Conservation (phyloP, 2,888 invertebrate genomes). For the Drosophila ustulata region DNA sequence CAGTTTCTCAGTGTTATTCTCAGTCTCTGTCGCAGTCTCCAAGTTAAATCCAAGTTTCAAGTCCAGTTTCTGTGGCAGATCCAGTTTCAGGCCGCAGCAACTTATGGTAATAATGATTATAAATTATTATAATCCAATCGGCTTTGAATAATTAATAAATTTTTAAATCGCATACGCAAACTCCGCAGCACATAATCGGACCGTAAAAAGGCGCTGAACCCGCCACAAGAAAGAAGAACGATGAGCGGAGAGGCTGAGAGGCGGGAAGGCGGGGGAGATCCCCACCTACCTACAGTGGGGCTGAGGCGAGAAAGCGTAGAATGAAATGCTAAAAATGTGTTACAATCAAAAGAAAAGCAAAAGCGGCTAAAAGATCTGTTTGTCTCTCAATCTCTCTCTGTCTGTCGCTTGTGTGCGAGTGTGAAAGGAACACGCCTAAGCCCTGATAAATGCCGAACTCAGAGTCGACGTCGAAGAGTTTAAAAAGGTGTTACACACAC, state of each 20-base stretch:
- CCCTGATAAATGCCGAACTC: constrained; percentile 63
- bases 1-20: neutral
- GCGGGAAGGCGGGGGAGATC: too few species aligned
- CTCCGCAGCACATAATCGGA: constrained; percentile 61
- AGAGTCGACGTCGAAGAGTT: constrained; percentile 44
- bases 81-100: constrained; percentile 31
- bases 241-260: too few species aligned
- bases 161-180: constrained; percentile 66
- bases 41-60: constrained; percentile 1
- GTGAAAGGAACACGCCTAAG: constrained; percentile 67
- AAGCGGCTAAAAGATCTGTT: constrained; percentile 51
- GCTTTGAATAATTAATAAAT: constrained; percentile 86
- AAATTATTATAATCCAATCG: constrained; percentile 86
- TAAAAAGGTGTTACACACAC: constrained; percentile 62
- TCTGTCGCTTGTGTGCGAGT: constrained; percentile 23
- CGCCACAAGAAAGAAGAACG: neutral
- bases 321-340: constrained; percentile 76
- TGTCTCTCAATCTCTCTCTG: constrained; percentile 1
- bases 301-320: constrained; percentile 63
- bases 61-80: constrained; percentile 18
- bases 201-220: constrained; percentile 70
- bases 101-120: constrained; percentile 83
- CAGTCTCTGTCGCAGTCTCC: neutral
- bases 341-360: constrained; percentile 60
- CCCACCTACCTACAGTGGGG: neutral